These are phyloP conservation scores for Lacerta bilineata DNA, from an alignment of 2,797 vertebrate genomes.

Conservation along the genomic window DNA sequence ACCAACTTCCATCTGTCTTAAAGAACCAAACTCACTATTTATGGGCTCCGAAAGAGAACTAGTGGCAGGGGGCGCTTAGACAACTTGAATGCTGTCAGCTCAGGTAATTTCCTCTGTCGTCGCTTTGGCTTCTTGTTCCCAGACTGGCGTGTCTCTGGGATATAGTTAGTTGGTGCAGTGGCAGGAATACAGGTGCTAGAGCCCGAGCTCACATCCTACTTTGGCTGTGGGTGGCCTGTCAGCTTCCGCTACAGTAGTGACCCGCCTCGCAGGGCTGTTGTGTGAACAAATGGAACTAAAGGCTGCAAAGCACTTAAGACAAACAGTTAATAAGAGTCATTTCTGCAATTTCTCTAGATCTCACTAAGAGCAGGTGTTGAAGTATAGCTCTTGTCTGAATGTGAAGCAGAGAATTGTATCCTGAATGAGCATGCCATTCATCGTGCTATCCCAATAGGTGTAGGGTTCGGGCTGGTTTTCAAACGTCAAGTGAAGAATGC, in stretches of 20 bases:
- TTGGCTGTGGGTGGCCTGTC: not conserved
- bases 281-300: not conserved
- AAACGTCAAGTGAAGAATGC: not conserved
- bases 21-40: not conserved
- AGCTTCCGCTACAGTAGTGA: not conserved
- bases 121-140: not conserved
- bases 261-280: not conserved
- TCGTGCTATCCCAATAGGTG: no score
- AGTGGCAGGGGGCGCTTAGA: not conserved
- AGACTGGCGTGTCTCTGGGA: not conserved
- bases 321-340: no score
- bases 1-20: not conserved
- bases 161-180: not conserved
- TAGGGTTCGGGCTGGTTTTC: not conserved
- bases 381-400: not conserved
- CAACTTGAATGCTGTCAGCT: not conserved
- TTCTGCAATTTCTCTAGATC: not conserved
- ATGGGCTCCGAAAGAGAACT: not conserved
- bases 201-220: not conserved
- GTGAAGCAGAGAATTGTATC: not conserved
- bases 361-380: not conserved
- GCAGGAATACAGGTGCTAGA: not conserved
- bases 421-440: not conserved
- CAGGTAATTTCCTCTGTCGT: not conserved
- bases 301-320: not conserved